Base-by-base conservation (phyloP, 2,797 vertebrate genomes). In the Mormyrus proboscirostris region DNA sequence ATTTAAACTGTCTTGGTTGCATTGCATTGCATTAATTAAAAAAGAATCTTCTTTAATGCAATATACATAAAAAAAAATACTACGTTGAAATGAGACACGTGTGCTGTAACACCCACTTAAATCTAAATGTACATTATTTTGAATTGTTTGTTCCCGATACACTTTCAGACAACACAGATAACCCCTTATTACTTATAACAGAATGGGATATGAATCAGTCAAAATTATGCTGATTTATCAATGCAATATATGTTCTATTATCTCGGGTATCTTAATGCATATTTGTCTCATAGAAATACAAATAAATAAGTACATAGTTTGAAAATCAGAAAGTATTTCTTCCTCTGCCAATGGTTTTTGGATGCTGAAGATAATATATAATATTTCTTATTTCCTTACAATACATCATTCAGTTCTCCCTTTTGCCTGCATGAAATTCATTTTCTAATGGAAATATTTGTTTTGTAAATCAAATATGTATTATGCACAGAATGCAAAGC, bases 381-480 rank as follows among this genome's bases (percentile, higher is more conserved):
- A 98, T 99, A 98, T 94, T 95, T 96, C 97, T 97, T 98, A 97
- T 97, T 99, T 99, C 97, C 97, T 98, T 98, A 98, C 98, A 98
- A 99, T 98, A 98, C 98, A 99, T 99, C 98, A 98, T 97, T 99
- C 98, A 98, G 97, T 99, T 99, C 97, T 99, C 97, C 97, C 97
- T 99, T 98, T 98, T 98, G 97, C 98, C 96, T 96, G 97, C 98
- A 98, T 98, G 98, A 99, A 99, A 99, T 99, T 99, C 98, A 99
- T 99, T 99, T 99, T 99, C 98, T 99, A 99, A 99, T 99, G 98
- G 98, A 99, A 99, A 99, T 99, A 99, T 99, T 99, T 99, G 98
- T 99, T 99, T 99, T 99, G 98, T 99, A 99, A 99, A 99, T 99
- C 98, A 99, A 99, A 99, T 99, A 99, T 99, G 98, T 99, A 99